Conservation (phyloP, 2,888 invertebrate genomes). For the Lycophotia porphyrea region DNA sequence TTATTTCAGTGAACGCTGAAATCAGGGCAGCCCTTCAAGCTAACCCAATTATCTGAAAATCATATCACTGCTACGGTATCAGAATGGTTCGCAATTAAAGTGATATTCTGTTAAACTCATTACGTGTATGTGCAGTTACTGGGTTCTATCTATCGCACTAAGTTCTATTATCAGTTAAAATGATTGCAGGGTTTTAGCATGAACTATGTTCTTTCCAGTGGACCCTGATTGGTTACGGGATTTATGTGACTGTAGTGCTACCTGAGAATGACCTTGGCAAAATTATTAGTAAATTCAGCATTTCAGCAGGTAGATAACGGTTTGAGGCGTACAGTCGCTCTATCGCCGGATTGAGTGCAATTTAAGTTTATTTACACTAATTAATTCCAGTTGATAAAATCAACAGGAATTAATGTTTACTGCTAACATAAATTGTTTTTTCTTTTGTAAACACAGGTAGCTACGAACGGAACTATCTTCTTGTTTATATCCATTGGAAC, state of each 20-base stretch:
- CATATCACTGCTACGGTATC: conserved; percentile 34
- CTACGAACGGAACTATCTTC: neutral
- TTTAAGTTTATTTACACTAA: neutral
- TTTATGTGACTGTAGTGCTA: neutral
- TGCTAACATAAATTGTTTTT: neutral
- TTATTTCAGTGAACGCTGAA: conserved; percentile 30
- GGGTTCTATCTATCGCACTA: neutral
- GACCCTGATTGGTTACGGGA: neutral
- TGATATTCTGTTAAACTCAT: conserved; percentile 16
- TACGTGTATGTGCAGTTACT: conserved; percentile 15
- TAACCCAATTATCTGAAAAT: conserved; percentile 40
- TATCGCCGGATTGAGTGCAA: too few species aligned
- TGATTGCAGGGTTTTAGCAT: neutral
- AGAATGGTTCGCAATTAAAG: conserved; percentile 44
- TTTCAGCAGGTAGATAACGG: neutral
- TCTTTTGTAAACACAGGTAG: neutral
- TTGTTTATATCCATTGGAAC: neutral
- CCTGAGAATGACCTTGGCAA: neutral
- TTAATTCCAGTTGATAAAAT: neutral
- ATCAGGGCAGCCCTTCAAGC: conserved; percentile 14
- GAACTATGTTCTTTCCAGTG: neutral
- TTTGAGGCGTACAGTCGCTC: too few species aligned
- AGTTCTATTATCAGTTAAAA: neutral
- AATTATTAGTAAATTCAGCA: neutral
- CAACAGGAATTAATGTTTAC: neutral